phyloP scores from a whole-genome alignment of 2,113 vertebrate species.

The Neoarius graeffei region DNA sequence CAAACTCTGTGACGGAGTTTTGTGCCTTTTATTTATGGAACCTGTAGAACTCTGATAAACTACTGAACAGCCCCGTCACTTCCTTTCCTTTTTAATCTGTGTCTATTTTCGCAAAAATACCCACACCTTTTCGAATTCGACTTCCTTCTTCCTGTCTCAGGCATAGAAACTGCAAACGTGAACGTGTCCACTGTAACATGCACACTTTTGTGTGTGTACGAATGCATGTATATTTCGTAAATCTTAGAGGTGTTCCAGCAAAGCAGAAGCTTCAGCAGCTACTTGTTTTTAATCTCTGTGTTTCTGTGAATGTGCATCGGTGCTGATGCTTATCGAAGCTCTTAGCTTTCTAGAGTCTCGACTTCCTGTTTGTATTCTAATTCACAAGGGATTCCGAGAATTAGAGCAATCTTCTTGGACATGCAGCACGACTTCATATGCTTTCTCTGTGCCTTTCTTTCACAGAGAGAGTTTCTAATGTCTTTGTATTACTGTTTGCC shows the following conservation, averaged over 20 bases:
- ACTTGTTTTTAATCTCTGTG: not conserved
- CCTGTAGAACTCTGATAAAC: not conserved
- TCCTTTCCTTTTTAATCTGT: not conserved
- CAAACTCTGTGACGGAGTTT: not conserved
- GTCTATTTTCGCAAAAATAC: not conserved
- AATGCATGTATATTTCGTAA: not conserved
- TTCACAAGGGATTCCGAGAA: constrained; percentile 8
- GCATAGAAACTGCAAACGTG: not conserved
- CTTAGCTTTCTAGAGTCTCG: constrained; percentile 6
- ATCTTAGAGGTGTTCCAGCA: not conserved
- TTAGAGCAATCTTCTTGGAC: constrained; percentile 9
- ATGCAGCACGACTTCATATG: not conserved
- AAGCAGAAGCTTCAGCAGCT: not conserved
- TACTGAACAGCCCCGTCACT: not conserved
- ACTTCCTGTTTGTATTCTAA: constrained; percentile 43
- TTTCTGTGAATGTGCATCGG: not conserved
- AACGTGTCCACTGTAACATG: not conserved
- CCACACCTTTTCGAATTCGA: not conserved
- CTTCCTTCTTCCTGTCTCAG: constrained; percentile 50
- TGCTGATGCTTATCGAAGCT: not conserved
- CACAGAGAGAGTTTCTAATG: not conserved
- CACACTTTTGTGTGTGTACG: not conserved
- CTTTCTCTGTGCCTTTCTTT: not conserved
- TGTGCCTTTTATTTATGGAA: not conserved
- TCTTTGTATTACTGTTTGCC: not conserved